Conservation (phyloP, 2,888 invertebrate species). For the Tineola bisselliella region DNA sequence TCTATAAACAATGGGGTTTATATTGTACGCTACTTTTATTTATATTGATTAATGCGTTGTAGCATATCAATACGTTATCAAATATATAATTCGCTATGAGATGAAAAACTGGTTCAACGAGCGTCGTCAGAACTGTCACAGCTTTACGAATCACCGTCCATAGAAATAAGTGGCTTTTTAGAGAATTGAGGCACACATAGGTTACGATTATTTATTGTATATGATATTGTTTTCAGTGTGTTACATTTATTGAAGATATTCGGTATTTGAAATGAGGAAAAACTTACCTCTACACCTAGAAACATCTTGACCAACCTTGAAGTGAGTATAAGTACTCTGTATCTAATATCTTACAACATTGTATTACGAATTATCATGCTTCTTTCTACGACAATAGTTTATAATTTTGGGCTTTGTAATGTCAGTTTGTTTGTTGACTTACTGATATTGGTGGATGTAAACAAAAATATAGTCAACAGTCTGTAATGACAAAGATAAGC, state of each 20-base stretch:
- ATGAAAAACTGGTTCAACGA: constrained; percentile 55
- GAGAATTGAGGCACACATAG: constrained; percentile 6
- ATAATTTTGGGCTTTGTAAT: neutral
- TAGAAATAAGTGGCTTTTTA: constrained; percentile 7
- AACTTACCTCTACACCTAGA: constrained; percentile 38
- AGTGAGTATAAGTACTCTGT: constrained; percentile 38
- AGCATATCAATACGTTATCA: neutral
- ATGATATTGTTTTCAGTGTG: constrained; percentile 24
- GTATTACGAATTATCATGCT: neutral
- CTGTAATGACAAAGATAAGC: neutral
- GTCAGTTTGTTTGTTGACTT: neutral
- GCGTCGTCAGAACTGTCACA: constrained; percentile 64
- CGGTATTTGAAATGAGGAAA: constrained; percentile 52
- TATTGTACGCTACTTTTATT: neutral
- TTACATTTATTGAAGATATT: constrained; percentile 21
- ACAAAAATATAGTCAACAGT: neutral
- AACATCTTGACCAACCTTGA: constrained; percentile 66
- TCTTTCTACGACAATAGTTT: neutral
- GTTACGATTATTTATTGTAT: neutral
- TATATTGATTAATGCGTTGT: constrained; percentile 15
- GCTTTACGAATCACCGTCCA: constrained; percentile 4
- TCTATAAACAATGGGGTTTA: neutral
- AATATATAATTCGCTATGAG: constrained; percentile 25
- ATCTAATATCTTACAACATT: neutral
- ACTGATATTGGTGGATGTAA: neutral